phyloP scores from a whole-genome alignment of 2,113 vertebrate species.

The Nothobranchius furzeri region DNA sequence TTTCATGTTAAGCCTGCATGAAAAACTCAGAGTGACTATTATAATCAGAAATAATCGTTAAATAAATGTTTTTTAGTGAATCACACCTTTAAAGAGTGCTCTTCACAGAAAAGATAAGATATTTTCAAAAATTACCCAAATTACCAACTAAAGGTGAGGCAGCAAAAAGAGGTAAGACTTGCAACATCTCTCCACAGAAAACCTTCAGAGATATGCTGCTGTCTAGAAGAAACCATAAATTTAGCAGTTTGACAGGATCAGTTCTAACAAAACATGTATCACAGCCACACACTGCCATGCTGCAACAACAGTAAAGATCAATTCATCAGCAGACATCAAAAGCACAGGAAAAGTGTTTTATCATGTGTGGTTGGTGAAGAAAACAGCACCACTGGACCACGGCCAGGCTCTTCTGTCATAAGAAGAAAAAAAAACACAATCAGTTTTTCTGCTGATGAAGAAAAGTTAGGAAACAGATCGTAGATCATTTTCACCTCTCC shows the following conservation, averaged over 20 bases:
- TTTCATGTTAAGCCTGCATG: too few relatives aligned
- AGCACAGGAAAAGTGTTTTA: slow-evolving; percentile 41
- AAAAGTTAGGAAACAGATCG: slow-evolving; percentile 29
- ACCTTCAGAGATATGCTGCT: slow-evolving; percentile 35
- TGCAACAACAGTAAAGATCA: slow-evolving; percentile 31
- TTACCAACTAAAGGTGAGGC: too few relatives aligned
- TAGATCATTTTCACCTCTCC: slow-evolving; percentile 50
- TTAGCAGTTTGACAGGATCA: slow-evolving; percentile 42
- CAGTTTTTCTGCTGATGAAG: slow-evolving; percentile 58
- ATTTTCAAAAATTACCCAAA: too few relatives aligned
- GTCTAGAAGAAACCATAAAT: slow-evolving; percentile 40
- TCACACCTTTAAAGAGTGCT: too few relatives aligned
- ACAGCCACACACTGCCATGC: slow-evolving; percentile 32
- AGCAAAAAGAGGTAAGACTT: background rate
- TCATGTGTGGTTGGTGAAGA: slow-evolving; percentile 27
- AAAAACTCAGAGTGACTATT: too few relatives aligned
- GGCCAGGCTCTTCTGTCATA: slow-evolving; percentile 22
- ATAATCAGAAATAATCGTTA: too few relatives aligned
- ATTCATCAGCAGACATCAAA: slow-evolving; percentile 53
- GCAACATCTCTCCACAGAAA: slow-evolving; percentile 26
- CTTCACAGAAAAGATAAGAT: too few relatives aligned
- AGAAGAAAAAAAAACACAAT: background rate
- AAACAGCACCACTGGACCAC: slow-evolving; percentile 34
- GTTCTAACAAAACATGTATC: slow-evolving; percentile 48
- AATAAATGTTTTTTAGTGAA: too few relatives aligned